A percentile compares a stretch with the other conserved stretches of the same genome.
Evolutionary conservation across 2,797 vertebrate species (phyloP).

Genomic region (Coregonus suidteri): DNA sequence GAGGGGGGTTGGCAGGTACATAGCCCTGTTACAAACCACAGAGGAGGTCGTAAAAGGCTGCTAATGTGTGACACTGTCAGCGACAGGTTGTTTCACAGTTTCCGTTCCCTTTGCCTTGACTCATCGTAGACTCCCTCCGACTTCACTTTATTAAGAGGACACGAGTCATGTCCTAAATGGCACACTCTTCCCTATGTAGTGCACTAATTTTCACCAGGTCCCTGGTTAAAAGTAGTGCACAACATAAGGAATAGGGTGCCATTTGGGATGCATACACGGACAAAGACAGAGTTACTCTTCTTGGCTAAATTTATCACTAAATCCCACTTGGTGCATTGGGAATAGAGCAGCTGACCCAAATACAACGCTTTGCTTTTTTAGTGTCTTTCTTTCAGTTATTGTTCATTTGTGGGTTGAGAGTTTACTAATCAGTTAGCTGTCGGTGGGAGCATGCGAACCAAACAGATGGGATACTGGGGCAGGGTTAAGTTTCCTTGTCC

Average conservation of each 20-base stretch:
- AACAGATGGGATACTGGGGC: neutral
- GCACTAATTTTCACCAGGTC: neutral
- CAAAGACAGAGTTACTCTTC: conserved; percentile 1
- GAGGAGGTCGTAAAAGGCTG: conserved; percentile 66
- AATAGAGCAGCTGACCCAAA: conserved; percentile 50
- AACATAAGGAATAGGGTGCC: neutral
- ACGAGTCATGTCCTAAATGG: conserved; percentile 3
- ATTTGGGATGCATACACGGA: neutral
- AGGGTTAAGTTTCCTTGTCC: neutral
- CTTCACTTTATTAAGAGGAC: conserved; percentile 38
- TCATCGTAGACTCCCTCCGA: conserved; percentile 2
- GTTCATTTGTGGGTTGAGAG: conserved; percentile 32
- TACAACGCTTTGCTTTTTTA: conserved; percentile 27
- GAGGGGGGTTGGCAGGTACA: conserved; percentile 49
- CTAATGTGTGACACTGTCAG: conserved; percentile 63
- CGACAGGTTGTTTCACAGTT: conserved; percentile 48
- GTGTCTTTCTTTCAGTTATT: neutral
- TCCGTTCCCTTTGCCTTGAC: neutral
- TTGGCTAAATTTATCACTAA: conserved; percentile 34
- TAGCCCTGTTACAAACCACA: conserved; percentile 59
- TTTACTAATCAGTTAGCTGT: too few relatives aligned
- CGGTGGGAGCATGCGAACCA: neutral
- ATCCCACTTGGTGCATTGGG: conserved; percentile 38
- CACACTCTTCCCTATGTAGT: neutral
- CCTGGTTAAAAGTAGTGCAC: neutral